These are phyloP conservation scores for Ammodytes dubius DNA, from an alignment of 2,113 vertebrate species.

Conservation along the genomic window DNA sequence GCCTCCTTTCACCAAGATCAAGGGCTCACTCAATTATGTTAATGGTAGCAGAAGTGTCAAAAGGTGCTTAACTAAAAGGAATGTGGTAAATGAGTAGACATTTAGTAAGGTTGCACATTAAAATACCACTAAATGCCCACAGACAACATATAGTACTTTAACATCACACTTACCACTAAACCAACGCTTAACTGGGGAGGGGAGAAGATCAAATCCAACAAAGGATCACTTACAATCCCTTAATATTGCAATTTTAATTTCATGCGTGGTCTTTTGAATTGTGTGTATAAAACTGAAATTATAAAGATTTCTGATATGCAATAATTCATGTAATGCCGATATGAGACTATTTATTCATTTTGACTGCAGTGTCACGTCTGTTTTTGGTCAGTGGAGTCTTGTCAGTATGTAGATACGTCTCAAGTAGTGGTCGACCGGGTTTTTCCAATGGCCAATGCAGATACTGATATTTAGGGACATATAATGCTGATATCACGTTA, in stretches of 20 bases:
- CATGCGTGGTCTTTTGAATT: not conserved
- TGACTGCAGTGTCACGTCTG: no score
- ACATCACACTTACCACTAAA: conserved; percentile 83
- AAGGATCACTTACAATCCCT: not conserved
- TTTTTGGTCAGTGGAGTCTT: not conserved
- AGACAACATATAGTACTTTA: conserved; percentile 32
- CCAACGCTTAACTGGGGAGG: conserved; percentile 68
- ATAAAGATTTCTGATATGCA: not conserved
- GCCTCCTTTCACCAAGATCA: conserved; percentile 29
- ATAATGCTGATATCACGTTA: no score
- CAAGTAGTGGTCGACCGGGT: not conserved
- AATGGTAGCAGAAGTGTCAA: not conserved
- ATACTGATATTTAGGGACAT: no score
- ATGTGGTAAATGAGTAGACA: not conserved
- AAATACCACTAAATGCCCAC: conserved; percentile 50
- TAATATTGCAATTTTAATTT: not conserved
- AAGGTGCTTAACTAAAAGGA: conserved; percentile 35
- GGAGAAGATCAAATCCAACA: conserved; percentile 45
- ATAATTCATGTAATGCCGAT: not conserved
- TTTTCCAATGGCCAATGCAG: no score
- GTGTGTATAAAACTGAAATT: not conserved
- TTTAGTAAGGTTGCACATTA: conserved; percentile 22
- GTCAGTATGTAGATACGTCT: not conserved
- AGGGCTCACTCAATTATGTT: not conserved
- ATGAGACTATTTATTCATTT: not conserved